Evolutionary conservation across 1,140 invertebrate genomes (phyloP), one percentile per base, ranked within the genome.

Genomic region (Mya arenaria): DNA sequence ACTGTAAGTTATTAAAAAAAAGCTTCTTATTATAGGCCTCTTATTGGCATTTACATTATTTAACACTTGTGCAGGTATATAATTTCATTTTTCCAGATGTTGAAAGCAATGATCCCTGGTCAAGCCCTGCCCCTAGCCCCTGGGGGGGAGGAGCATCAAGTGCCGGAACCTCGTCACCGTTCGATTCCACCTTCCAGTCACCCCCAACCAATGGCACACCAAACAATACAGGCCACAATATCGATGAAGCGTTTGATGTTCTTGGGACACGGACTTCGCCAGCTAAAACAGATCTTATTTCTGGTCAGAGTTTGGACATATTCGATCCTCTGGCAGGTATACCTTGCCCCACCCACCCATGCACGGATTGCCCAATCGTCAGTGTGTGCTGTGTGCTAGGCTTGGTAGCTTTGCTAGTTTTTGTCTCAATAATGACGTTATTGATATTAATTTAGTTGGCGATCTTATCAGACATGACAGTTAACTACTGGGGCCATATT

Each of bases 321-420:
- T 82, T 82, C 41, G 79, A 82, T 82, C 79, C 68, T 23, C 41
- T 82, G 34, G 79, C 69, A 82, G 79, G 79, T 82, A n/a, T n/a
- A n/a, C n/a, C n/a, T n/a, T n/a, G n/a, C n/a, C n/a, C n/a, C n/a
- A 82, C 71, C 71, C 55, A 44, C 65, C 32, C 65, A 65, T 41
- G 23, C 58, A n/a, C n/a, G 48, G 19, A 52, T 63, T 39, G 56
- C 44, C 17, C 48, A 52, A 52, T 52, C 19, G 17, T 23, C 41
- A 32, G 23, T 17, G 30, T 63, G 73, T 75, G 56, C 37, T 68
- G 72, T 75, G 74, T 80, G 77, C 34, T 52, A 44, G 65, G 23
- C 77, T 25, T 79, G 66, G 77, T 41, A 52, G 44, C 77, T 65
- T 75, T 37, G 73, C 73, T 30, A 52, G 48, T 4, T 23, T 10